Evolutionary conservation across 2,797 vertebrate species (phyloP), one percentile per base, ranked within the genome.

Genomic region (Enteromius trimaculatus): DNA sequence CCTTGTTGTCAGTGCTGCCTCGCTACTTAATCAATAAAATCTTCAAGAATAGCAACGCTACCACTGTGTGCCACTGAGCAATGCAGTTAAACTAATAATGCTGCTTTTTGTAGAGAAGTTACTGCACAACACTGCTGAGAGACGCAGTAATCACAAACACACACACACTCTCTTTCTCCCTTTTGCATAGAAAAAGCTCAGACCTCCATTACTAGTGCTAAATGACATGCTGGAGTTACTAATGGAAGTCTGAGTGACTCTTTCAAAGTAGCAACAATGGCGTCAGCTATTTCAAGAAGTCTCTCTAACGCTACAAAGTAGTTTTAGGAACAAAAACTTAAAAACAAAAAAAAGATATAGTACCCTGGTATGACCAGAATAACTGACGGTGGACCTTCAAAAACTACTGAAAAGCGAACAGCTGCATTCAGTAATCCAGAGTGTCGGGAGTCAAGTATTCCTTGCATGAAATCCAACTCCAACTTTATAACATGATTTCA

Each of bases 21-120:
- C 6, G 6, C 60, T 64, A 7, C 60, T 64, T 64, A 64, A 64
- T 64, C 60, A 64, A 31, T 64, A 64, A 64, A 17, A 31, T 31
- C 60, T 64, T 64, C 60, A 31, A 31, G 60, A 64, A 64, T 64
- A 64, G 60, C 60, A 31, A 64, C 14, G 0, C 3, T 17, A 64
- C 26, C 29, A 64, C 6, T 64, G 60, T 64, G 26, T 64, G 29
- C 29, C 14, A 31, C 60, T 31, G 6, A 64, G 29, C 31, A 64
- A 64, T 64, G 60, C 29, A 64, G 60, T 64, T 64, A 31, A 64
- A 31, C 29, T 17, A 64, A 64, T 64, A 64, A 64, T 64, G 9
- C 29, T 64, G 60, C 26, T 64, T 64, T 64, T 17, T 64, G 29
- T 31, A 64, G 26, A 31, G 26, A 64, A 31, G 60, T 31, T 31